Evolutionary conservation across 2,113 vertebrate species (phyloP), one percentile per base, ranked within the genome.

Genomic region (Enhydra lutris): DNA sequence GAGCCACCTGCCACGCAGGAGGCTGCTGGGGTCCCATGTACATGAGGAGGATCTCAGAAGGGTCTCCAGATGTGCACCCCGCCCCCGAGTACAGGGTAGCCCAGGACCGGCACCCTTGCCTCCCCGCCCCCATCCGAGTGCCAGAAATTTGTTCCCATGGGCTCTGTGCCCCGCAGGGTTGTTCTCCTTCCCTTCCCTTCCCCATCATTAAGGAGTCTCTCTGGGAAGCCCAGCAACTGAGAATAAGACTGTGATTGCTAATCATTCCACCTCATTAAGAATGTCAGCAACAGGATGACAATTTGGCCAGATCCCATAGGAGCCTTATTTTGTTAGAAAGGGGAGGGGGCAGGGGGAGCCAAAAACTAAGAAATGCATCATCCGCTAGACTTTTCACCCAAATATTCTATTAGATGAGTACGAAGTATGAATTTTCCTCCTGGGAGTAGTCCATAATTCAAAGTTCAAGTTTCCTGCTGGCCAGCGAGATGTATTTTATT

Each of bases 11-110:
- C 61, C 57, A 10, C 84, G 20, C 31, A 5, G 26, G 36, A 84
- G 69, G 45, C 12, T 26, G 0, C 23, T 1, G 26, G 74, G 2
- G 13, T 55, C 36, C 59, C 3, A 0, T 2, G 3, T 45, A 17
- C 23, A 1, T 14, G 6, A 39, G n/a, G 14, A 45, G 17, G 34
- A 6, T 26, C 50, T 67, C 55, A 8, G 45, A 55, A 63, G 69
- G 67, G 17, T 18, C 13, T 76, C 42, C 42, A 9, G 24, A 47
- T 76, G 73, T 8, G 6, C 42, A 69, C n/a, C 31, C 3, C 9
- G 2, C 59, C 45, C 12, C 69, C 52, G 1, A 59, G 36, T 73
- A 47, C 47, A 45, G 45, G 26, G 1, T 3, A 74, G 57, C 10
- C 34, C 21, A 0, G 50, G 39, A 7, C 21, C 8, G 1, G 21